Base-by-base conservation (phyloP, 2,113 vertebrate species). In the Trochalopteron elliotii region DNA sequence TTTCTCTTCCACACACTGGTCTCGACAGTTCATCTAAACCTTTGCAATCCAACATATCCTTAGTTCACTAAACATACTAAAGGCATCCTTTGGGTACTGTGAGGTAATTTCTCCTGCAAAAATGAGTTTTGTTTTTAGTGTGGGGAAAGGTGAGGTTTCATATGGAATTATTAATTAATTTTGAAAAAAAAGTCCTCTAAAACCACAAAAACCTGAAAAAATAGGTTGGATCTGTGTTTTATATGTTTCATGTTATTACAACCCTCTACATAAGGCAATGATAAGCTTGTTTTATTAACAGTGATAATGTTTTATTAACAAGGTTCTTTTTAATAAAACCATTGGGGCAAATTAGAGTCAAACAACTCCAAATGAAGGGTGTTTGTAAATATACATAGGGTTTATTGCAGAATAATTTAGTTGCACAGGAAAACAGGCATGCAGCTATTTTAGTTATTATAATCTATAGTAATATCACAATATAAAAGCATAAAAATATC, bases 401-500 rank as follows among this genome's bases (percentile, higher is more conserved):
- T 8, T 75, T 40, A 49, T 13, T n/a, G 1, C 15, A 49, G 19
- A n/a, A 35, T 13, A 49, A 35, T 35, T 75, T 13, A 28, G 8
- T 20, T 35, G 3, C 12, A 49, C 6, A n/a, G 15, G 35, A 49
- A 75, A 75, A 24, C 5, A 57, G 12, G 6, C 11, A 16, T 7
- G 3, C 2, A 65, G 8, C 5, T 24, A 49, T n/a, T 56, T 65
- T 28, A 2, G 8, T 19, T 45, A 1, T 4, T 24, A 47, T 40
- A 16, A 15, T 4, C 9, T n/a, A 18, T 10, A 40, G 10, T 3
- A 47, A 33, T 4, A 5, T 9, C 3, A 15, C 10, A 39, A 23
- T 7, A 24, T 8, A 40, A 56, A 47, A n/a, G 1, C 11, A 74
- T 56, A 22, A 37, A 45, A 50, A n/a, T 22, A 47, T 23, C 15